Conservation (phyloP, 2,797 vertebrate species). For the Loris lydekkerianus region DNA sequence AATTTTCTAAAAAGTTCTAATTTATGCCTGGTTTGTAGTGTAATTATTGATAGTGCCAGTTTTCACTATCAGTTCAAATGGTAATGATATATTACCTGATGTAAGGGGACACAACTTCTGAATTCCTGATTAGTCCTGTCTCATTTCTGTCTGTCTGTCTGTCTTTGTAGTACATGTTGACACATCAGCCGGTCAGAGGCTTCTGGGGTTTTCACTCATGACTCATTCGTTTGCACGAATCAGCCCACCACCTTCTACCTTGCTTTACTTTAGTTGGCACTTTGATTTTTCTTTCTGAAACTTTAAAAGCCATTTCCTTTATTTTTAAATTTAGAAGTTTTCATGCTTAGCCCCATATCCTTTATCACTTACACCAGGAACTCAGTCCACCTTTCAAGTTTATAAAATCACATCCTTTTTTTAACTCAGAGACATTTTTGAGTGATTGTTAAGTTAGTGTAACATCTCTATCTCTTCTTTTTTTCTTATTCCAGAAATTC, state of each 20-base stretch:
- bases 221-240: neutral
- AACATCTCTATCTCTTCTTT: conserved; percentile 3
- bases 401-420: conserved; percentile 26
- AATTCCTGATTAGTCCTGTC: neutral
- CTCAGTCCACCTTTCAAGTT: conserved; percentile 29
- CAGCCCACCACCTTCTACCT: neutral
- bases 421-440: conserved; percentile 23
- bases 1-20: neutral
- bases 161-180: neutral
- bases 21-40: neutral
- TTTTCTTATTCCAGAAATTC: conserved; percentile 64
- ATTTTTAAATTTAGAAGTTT: conserved; percentile 52
- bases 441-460: conserved; percentile 54
- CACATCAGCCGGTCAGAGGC: neutral
- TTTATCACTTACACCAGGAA: conserved; percentile 1
- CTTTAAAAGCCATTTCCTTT: neutral
- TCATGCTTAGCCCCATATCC: neutral
- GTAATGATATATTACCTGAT: neutral
- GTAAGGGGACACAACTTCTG: neutral
- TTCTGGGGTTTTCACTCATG: neutral
- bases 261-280: conserved; percentile 25
- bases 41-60: conserved; percentile 32
- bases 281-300: conserved; percentile 21
- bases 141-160: neutral
- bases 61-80: conserved; percentile 29